Conservation (phyloP, 2,888 invertebrate species). For the Rugalucina vietnamica region DNA sequence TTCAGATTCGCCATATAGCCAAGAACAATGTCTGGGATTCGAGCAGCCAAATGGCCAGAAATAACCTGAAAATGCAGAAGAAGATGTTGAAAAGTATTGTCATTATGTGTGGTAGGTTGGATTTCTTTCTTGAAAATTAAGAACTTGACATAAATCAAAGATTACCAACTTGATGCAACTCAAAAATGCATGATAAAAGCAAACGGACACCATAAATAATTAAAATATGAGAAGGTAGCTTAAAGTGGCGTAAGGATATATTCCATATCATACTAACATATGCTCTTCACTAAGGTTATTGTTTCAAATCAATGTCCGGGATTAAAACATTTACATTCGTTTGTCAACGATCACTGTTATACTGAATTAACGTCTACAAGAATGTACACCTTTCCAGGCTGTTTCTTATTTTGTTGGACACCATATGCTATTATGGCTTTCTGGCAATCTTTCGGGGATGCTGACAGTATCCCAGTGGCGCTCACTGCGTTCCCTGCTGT, state of each 20-base stretch:
- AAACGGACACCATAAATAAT: too few species aligned
- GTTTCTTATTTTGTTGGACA: conserved; percentile 73
- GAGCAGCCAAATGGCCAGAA: conserved; percentile 72
- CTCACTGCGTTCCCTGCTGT: conserved; percentile 69
- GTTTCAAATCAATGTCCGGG: too few species aligned
- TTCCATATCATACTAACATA: too few species aligned
- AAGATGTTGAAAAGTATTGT: conserved; percentile 68
- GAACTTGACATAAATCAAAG: too few species aligned
- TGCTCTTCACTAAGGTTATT: too few species aligned
- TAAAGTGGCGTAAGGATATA: too few species aligned
- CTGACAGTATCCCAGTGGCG: conserved; percentile 58
- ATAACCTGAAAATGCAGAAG: conserved; percentile 64
- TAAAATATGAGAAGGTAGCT: too few species aligned
- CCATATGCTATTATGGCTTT: conserved; percentile 78
- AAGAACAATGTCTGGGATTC: conserved; percentile 70
- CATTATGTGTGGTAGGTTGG: conserved; percentile 67
- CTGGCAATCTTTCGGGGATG: conserved; percentile 69
- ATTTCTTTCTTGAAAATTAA: too few species aligned
- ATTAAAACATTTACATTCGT: neutral
- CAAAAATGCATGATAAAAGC: too few species aligned
- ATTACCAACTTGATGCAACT: too few species aligned
- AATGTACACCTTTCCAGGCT: conserved; percentile 63
- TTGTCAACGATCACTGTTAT: too few species aligned
- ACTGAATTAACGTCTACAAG: too few species aligned
- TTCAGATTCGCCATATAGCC: conserved; percentile 66